Conservation (phyloP, 2,113 vertebrate species). For the Actinemys pallida region DNA sequence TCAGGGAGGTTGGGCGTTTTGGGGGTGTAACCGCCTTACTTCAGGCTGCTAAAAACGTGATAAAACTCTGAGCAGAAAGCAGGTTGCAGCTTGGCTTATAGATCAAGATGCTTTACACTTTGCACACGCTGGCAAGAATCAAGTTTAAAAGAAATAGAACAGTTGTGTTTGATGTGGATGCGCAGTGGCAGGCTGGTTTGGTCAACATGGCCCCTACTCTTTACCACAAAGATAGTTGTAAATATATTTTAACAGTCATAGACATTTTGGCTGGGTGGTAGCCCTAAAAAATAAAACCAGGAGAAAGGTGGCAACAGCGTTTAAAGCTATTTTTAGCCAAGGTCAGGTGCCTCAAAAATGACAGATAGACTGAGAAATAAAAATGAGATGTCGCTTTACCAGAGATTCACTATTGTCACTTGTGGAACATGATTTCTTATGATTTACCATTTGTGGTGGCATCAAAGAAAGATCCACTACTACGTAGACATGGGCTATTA, state of each 20-base stretch:
- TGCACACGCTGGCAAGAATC: neutral
- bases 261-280: neutral
- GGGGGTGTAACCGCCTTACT: neutral
- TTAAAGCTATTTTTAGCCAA: neutral
- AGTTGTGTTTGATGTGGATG: neutral
- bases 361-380: neutral
- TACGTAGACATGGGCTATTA: too few species aligned
- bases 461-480: too few species aligned
- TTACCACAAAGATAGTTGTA: neutral
- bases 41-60: neutral
- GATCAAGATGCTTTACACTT: neutral
- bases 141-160: neutral
- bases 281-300: neutral
- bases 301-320: neutral
- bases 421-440: neutral
- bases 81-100: neutral
- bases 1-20: neutral
- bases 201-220: neutral
- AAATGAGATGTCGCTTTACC: neutral
- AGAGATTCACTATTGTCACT: neutral
- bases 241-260: neutral
- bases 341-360: neutral
- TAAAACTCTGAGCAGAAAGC: neutral
- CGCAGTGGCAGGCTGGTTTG: neutral
- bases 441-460: too few species aligned